Evolutionary conservation across 2,888 invertebrate species (phyloP), one percentile per base, ranked within the genome.

Genomic region (Tuta absoluta): DNA sequence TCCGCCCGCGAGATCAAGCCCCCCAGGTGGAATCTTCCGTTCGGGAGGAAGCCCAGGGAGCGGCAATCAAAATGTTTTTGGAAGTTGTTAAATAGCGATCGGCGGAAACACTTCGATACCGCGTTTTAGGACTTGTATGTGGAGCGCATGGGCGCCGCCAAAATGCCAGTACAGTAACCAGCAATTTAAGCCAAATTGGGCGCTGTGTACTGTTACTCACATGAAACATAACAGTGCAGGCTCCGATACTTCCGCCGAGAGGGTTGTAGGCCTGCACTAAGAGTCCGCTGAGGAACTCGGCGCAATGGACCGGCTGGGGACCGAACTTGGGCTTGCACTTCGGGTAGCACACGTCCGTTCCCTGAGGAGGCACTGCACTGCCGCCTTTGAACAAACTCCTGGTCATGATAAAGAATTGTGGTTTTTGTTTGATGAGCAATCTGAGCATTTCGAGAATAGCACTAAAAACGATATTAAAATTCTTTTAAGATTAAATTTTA

Each of bases 151-250:
- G n/a, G n/a, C n/a, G n/a, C n/a, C 33, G 33, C 33, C 33, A 8
- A 33, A 33, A 33, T 33, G 8, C 33, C 5, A 33, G 8, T n/a
- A n/a, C n/a, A n/a, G n/a, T n/a, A n/a, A n/a, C n/a, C n/a, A n/a
- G n/a, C n/a, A n/a, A n/a, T n/a, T n/a, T n/a, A 33, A 33, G 8
- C 3, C 3, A 33, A 33, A 33, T 33, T 33, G 33, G 3, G 5
- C 17, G n/a, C 7, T 17, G 2, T 17, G 17, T 2, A 14, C n/a
- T 48, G 14, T n/a, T 10, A 49, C 14, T 61, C 19, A 89, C 90
- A 84, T 88, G 87, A 65, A 75, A 89, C 87, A 91, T 85, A 10
- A 91, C 73, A 49, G 89, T 89, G 68, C 87, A 86, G 0, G 87
- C 77, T 0, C 79, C 77, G 1, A 88, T 80, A n/a, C 75, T 78